Evolutionary conservation across 2,113 vertebrate genomes (phyloP), one percentile per base, ranked within the genome.

Genomic region (Cacatua alba): DNA sequence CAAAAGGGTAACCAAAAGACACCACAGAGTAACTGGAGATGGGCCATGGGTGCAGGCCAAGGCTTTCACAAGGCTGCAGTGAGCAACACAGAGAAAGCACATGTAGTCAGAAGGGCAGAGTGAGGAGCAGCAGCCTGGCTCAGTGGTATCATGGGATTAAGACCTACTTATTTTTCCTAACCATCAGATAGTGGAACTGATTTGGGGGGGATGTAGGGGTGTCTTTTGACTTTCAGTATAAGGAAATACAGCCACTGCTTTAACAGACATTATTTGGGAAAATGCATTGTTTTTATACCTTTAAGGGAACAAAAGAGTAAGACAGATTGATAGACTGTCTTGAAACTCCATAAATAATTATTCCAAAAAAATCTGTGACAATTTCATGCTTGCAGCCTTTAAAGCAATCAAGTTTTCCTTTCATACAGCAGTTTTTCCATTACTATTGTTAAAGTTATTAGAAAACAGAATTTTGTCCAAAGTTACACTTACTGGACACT

Each of bases 21-120:
- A 0, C 9, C 2, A 1, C 43, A 31, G 6, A 31, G 46, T 18
- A 68, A 64, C 3, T 63, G 67, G 62, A 82, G 14, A 46, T 17
- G 7, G 13, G 41, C 49, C 0, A 0, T 13, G 37, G 44, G 29
- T 79, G 43, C 59, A 43, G 41, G 15, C 39, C 53, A 70, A 41
- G 37, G 44, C 29, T 75, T 85, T 65, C 55, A 33, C 17, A 60
- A 48, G 19, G 20, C 59, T 72, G 33, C 33, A 9, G 13, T 2
- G n/a, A 5, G 12, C 2, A 0, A 63, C 44, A 64, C 10, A 63
- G 39, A 78, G 29, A 48, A 24, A 29, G 17, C 1, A 4, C n/a
- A 6, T 2, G 6, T 12, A 14, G 57, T 49, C 21, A 25, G 48
- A 63, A 46, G 19, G 29, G 23, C 17, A 70, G 49, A 29, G 0